Conservation (phyloP, 2,113 vertebrate genomes). For the Fregetta grallaria region DNA sequence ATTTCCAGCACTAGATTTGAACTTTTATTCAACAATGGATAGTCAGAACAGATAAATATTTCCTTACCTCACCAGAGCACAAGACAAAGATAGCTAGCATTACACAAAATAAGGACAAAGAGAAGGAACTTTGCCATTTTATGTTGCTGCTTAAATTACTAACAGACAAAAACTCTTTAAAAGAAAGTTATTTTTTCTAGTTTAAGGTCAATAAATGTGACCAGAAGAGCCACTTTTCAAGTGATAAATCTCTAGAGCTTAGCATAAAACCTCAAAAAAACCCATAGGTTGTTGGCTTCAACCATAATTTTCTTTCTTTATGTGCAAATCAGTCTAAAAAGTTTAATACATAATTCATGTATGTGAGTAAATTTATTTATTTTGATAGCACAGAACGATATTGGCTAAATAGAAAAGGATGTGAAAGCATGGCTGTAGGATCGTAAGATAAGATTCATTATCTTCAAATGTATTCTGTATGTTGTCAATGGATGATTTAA, state of each 20-base stretch:
- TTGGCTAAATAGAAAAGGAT: conserved; percentile 6
- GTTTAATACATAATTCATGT: conserved; percentile 42
- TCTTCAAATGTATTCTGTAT: conserved; percentile 1
- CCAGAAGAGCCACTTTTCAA: background rate
- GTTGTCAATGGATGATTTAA: conserved; percentile 13
- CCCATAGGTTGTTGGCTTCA: background rate
- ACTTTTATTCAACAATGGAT: background rate
- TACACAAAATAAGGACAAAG: background rate
- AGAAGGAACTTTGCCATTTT: background rate
- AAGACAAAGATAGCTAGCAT: background rate
- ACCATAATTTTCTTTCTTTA: conserved; percentile 34
- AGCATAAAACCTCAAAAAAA: background rate
- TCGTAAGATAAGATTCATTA: conserved; percentile 16
- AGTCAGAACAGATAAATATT: background rate
- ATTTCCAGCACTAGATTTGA: background rate
- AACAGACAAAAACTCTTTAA: background rate
- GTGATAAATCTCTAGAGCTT: background rate
- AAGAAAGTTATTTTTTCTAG: background rate
- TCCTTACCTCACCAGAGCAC: background rate
- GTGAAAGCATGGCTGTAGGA: background rate
- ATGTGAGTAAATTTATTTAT: conserved; percentile 43
- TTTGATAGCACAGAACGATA: background rate
- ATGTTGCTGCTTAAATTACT: background rate
- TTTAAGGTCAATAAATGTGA: conserved; percentile 28
- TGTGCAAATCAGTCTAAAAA: background rate